phyloP scores from a whole-genome alignment of 1,140 invertebrate species.

The Globodera rostochiensis region DNA sequence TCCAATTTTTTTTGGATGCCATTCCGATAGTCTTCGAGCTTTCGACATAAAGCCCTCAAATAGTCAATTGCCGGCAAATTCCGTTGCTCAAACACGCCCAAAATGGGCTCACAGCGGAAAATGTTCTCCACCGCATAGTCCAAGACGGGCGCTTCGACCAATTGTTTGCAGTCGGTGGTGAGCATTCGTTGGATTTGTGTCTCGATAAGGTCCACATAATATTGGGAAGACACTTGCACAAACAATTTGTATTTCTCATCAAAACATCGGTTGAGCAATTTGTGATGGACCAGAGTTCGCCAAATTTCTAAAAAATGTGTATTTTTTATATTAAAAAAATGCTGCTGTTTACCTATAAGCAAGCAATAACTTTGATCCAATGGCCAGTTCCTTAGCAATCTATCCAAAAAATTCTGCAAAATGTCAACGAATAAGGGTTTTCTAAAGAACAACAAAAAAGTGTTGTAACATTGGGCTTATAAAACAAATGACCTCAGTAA shows the following conservation, averaged over 20 bases:
- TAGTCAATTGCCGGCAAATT: conserved; percentile 19
- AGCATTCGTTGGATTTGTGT: conserved; percentile 25
- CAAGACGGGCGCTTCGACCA: conserved; percentile 33
- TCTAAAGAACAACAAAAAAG: not conserved
- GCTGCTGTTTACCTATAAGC: conserved; percentile 20
- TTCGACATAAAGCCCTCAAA: conserved; percentile 4
- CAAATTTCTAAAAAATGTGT: conserved; percentile 12
- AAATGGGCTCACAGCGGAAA: conserved; percentile 19
- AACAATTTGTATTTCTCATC: conserved; percentile 32
- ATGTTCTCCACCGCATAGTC: conserved; percentile 23
- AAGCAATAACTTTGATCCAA: conserved; percentile 26
- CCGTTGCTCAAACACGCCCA: conserved; percentile 17
- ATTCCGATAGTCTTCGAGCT: conserved; percentile 12
- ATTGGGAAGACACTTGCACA: conserved; percentile 26
- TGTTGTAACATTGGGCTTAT: not conserved
- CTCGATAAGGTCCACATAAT: conserved; percentile 34
- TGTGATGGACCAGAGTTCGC: conserved; percentile 17
- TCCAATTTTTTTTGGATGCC: conserved; percentile 13
- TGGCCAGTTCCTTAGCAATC: conserved; percentile 35
- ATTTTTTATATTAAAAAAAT: conserved; percentile 2
- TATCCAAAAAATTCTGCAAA: conserved; percentile 36
- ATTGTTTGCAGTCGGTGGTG: conserved; percentile 9
- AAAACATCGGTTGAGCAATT: conserved; percentile 18
- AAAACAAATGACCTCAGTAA: not conserved
- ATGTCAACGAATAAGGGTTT: conserved; percentile 33